These are phyloP conservation scores for Drosophila mauritiana DNA, from an alignment of 1,140 invertebrate genomes.

Conservation along the genomic window DNA sequence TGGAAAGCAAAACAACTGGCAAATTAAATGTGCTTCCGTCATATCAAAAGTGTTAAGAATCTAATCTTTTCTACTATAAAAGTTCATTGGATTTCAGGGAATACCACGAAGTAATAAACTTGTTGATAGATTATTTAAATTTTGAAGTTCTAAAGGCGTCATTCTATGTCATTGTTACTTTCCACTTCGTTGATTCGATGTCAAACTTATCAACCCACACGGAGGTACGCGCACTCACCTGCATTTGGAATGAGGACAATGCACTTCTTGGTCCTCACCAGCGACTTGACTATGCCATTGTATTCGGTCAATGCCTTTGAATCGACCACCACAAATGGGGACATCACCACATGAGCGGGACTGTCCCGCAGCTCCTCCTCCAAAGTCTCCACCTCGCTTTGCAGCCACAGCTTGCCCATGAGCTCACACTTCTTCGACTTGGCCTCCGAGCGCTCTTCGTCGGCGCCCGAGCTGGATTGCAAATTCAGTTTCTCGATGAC, in stretches of 20 bases:
- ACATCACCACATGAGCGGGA: conserved; percentile 85
- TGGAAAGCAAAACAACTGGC: background rate
- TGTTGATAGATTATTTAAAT: background rate
- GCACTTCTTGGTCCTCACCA: conserved; percentile 91
- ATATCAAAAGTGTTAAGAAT: too few species aligned
- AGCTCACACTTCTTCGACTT: conserved; percentile 86
- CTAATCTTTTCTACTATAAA: too few species aligned
- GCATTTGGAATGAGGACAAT: conserved; percentile 92
- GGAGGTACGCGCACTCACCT: conserved; percentile 86
- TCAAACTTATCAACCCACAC: conserved; percentile 8
- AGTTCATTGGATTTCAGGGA: too few species aligned
- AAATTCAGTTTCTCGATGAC: conserved; percentile 78
- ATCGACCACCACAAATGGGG: conserved; percentile 91
- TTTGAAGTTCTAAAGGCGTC: too few species aligned
- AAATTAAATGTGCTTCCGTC: background rate
- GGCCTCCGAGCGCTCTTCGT: conserved; percentile 78
- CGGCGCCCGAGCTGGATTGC: conserved; percentile 79
- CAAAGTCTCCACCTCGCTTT: conserved; percentile 90
- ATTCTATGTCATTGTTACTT: background rate
- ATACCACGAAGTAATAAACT: background rate
- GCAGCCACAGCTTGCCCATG: conserved; percentile 91
- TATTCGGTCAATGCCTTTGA: conserved; percentile 89
- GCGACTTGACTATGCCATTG: conserved; percentile 90
- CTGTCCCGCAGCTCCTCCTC: conserved; percentile 85
- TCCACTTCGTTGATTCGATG: background rate